Base-by-base conservation (phyloP, 1,140 invertebrate species). In the Papilio dardanus region DNA sequence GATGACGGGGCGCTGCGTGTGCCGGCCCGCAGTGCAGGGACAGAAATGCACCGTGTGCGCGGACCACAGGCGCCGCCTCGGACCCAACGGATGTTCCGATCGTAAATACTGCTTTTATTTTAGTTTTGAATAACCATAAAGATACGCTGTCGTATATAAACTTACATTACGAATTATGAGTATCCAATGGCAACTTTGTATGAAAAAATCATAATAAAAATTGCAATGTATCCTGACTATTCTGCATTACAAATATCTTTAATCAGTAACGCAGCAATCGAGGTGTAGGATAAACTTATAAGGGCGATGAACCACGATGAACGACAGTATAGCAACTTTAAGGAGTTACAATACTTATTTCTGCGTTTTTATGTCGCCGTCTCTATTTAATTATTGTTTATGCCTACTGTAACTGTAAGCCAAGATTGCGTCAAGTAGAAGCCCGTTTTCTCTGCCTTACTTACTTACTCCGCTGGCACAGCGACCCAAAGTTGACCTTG, bases 1-100 rank as follows among this genome's bases (percentile, higher is more conserved):
- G 37, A 94, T 95, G 76, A 96, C 95, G 69, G 99, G 99, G 31
- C 97, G 99, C 82, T 99, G 99, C 90, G 96, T 96, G 0, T 99
- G 99, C 87, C 95, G 96, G 71, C 96, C 95, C 77, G 99, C 96
- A 77, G 99, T 97, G 83, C 97, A 97, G 28, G 98, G 98, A 40
- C 94, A 96, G 73, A 96, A 96, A 42, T 99, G 99, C 88, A 97
- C 98, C 50, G 95, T 96, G 35, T 99, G 98, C 87, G 95, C 95
- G 1, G 96, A 96, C 81, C 96, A 97, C 76, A 95, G 96, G 76
- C 95, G 96, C 81, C 94, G 96, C 71, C 94, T 98, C 19, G 96
- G 96, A 68, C 96, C 96, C 12, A 96, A 96, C 80, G 97, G 97
- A 76, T 98, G 97, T 86, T 95, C 95, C 58, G 94, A 96, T 93